Evolutionary conservation across 2,888 invertebrate genomes (phyloP).

Genomic region (Phrixothrix hirtus): DNA sequence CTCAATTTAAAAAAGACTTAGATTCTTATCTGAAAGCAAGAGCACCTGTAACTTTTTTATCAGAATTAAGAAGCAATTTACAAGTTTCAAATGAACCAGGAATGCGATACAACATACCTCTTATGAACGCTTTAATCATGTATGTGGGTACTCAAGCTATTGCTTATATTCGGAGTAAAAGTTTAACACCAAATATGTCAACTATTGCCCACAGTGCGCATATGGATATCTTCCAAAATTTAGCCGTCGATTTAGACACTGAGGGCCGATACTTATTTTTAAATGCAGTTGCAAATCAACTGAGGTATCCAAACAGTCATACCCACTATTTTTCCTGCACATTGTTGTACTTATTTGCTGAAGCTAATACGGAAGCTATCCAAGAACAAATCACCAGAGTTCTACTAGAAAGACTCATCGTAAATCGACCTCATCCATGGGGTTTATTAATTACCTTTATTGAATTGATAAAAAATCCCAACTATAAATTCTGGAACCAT

Average conservation of each 20-base stretch:
- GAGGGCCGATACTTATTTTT: slow-evolving; percentile 97
- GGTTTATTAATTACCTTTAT: slow-evolving; percentile 98
- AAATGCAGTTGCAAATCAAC: slow-evolving; percentile 98
- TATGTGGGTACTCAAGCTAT: slow-evolving; percentile 99
- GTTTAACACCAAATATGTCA: slow-evolving; percentile 91
- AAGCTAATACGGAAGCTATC: slow-evolving; percentile 95
- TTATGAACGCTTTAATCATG: slow-evolving; percentile 96
- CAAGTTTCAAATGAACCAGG: slow-evolving; percentile 89
- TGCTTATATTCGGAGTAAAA: slow-evolving; percentile 84
- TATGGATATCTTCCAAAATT: slow-evolving; percentile 99
- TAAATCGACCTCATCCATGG: slow-evolving; percentile 99
- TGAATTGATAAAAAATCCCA: slow-evolving; percentile 97
- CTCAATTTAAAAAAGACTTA: slow-evolving; percentile 90
- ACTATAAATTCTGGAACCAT: slow-evolving; percentile 98
- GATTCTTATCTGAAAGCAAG: slow-evolving; percentile 95
- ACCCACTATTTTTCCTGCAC: slow-evolving; percentile 99
- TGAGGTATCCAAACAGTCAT: slow-evolving; percentile 98
- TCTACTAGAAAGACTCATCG: slow-evolving; percentile 93
- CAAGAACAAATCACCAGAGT: slow-evolving; percentile 98
- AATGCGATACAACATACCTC: slow-evolving; percentile 89
- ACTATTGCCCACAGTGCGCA: slow-evolving; percentile 99
- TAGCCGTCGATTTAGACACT: slow-evolving; percentile 96
- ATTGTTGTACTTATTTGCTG: slow-evolving; percentile 93
- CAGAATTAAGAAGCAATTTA: slow-evolving; percentile 87
- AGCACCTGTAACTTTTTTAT: slow-evolving; percentile 92